phyloP scores from a whole-genome alignment of 37 sponge, comb jelly and placozoan species.

The Ephydatia muelleri region DNA sequence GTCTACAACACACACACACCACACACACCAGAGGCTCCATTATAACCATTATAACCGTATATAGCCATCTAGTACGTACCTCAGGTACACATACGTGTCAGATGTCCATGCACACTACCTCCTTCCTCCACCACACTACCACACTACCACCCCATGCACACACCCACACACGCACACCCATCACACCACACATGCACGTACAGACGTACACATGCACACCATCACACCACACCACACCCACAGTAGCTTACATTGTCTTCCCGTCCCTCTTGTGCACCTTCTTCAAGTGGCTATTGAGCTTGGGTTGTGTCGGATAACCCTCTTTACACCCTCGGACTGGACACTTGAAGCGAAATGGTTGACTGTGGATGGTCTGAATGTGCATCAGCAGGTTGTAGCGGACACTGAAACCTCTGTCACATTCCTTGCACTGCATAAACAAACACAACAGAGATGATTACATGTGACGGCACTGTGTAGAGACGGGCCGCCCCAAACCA shows the following conservation, averaged over 20 bases:
- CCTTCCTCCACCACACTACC: not conserved
- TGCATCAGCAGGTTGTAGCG: constrained; percentile 80
- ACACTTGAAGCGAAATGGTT: constrained; percentile 60
- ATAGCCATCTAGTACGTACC: not conserved
- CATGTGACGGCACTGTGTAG: too few relatives aligned
- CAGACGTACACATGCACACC: not conserved
- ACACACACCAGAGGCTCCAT: too few relatives aligned
- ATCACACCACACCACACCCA: not conserved
- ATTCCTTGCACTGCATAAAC: constrained; percentile 57
- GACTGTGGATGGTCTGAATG: constrained; percentile 75
- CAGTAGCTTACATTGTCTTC: constrained; percentile 48
- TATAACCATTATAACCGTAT: too few relatives aligned
- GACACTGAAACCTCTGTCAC: constrained; percentile 73
- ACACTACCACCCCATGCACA: not conserved
- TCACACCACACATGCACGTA: not conserved
- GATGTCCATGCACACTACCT: not conserved
- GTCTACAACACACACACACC: not conserved
- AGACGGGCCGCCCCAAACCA: not conserved
- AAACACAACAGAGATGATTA: not conserved
- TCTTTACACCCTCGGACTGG: constrained; percentile 67
- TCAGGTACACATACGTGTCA: not conserved
- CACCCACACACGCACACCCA: not conserved
- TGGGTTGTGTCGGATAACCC: constrained; percentile 64
- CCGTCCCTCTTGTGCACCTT: constrained; percentile 67
- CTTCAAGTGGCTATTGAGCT: constrained; percentile 62